Conservation (phyloP, 2,797 vertebrate species). For the Malacoraja senta region DNA sequence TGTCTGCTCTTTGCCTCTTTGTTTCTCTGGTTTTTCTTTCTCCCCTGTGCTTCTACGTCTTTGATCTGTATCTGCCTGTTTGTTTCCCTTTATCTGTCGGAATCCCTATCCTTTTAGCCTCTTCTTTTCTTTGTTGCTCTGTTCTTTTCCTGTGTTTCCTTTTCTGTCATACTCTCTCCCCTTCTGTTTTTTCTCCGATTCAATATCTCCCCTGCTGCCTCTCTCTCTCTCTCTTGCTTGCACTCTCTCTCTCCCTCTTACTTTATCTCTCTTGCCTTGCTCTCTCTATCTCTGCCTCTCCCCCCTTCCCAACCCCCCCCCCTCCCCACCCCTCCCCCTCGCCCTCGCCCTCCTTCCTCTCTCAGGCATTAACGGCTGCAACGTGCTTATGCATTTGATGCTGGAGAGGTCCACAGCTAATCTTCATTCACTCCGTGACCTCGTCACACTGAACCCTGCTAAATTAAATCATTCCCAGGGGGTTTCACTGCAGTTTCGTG, state of each 20-base stretch:
- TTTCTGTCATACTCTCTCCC: neutral
- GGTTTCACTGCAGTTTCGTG: conserved; percentile 99
- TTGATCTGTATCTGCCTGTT: neutral
- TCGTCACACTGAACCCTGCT: conserved; percentile 96
- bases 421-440: conserved; percentile 99
- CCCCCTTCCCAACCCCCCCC: too few relatives aligned
- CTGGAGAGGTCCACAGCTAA: conserved; percentile 74
- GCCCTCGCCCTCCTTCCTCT: neutral
- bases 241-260: neutral
- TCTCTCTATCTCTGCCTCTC: neutral
- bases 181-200: neutral
- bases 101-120: neutral
- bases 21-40: neutral
- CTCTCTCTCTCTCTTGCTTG: neutral
- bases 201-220: too few relatives aligned
- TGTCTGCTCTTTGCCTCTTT: neutral
- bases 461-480: conserved; percentile 99
- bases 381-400: conserved; percentile 23
- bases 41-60: neutral
- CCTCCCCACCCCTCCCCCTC: too few relatives aligned
- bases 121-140: too few relatives aligned
- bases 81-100: too few relatives aligned
- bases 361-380: neutral
- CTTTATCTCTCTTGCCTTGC: neutral
- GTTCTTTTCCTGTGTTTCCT: neutral